A percentile compares a stretch with the other conserved stretches of the same genome.
Evolutionary conservation across 2,113 vertebrate genomes (phyloP).

Genomic region (Cranoglanis bouderius): DNA sequence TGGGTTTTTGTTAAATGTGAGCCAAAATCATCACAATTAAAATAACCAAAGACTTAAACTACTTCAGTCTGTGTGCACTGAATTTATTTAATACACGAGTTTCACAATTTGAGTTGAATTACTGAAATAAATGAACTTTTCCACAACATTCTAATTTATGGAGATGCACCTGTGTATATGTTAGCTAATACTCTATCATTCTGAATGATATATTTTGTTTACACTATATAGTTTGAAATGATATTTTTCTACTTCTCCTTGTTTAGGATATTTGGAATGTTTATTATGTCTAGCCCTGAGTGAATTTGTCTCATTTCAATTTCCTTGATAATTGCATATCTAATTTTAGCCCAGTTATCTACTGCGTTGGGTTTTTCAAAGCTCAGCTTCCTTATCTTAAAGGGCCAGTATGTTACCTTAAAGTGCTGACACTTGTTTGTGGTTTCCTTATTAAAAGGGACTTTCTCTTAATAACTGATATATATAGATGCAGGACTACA

Average conservation of each 20-base stretch:
- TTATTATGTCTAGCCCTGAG: conserved; percentile 5
- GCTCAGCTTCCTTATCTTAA: conserved; percentile 25
- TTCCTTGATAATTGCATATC: conserved; percentile 11
- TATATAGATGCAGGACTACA: conserved; percentile 33
- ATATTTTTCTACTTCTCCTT: background rate
- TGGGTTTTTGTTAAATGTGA: too few relatives aligned
- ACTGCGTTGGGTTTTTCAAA: background rate
- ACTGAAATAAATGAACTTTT: too few relatives aligned
- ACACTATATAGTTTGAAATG: background rate
- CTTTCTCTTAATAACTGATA: conserved; percentile 32
- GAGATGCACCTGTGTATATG: too few relatives aligned
- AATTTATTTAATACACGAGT: too few relatives aligned
- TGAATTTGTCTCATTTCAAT: conserved; percentile 39
- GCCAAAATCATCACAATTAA: too few relatives aligned
- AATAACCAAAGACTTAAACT: too few relatives aligned
- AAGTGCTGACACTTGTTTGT: conserved; percentile 43
- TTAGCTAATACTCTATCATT: conserved; percentile 32
- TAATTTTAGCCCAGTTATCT: conserved; percentile 17
- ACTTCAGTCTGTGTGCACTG: too few relatives aligned
- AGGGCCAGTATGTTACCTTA: conserved; percentile 11
- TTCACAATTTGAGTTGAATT: too few relatives aligned
- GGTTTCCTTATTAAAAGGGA: conserved; percentile 31
- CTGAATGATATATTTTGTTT: conserved; percentile 16
- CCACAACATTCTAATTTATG: too few relatives aligned
- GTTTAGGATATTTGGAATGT: background rate